Evolutionary conservation across 2,113 vertebrate genomes (phyloP), one percentile per base, ranked within the genome.

Genomic region (Hylia prasina): DNA sequence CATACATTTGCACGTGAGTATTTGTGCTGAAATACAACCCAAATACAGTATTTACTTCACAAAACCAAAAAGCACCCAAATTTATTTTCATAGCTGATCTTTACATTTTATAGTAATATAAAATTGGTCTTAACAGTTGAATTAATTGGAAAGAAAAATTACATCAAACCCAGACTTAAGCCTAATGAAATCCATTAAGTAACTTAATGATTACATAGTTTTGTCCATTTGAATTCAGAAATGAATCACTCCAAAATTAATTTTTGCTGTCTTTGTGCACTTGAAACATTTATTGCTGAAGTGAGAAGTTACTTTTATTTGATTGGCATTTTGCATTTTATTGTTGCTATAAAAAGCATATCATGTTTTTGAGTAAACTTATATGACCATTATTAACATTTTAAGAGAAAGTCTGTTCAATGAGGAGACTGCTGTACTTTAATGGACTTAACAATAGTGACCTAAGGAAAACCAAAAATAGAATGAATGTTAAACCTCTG

Each of bases 71-170:
- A 58, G 4, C 10, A 37, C 23, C 57, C 15, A 37, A 25, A 58
- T 58, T 23, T 35, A 58, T 58, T 58, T 35, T 58, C 37, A 37
- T 15, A 37, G 37, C n/a, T 58, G 78, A 72, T 95, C 54, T 95
- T 91, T 61, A 35, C 3, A 33, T 89, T 92, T 80, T 69, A 35
- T 72, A 72, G 50, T 78, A 82, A 82, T 94, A 92, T 89, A 86
- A 96, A 96, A 97, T 95, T 93, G 96, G 96, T 97, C 81, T 89
- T 87, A 97, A 84, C 77, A 89, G 82, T 68, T 95, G 94, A 96
- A 89, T 94, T 98, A 97, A 97, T 96, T 97, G 96, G 94, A 85
- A 93, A 96, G 94, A 96, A 95, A 97, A 97, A 96, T 87, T 15
- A 82, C 75, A 96, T 83, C 77, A 92, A 95, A 88, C 25, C 58